Percentiles rank a stretch among this genome's conserved stretches.
These are phyloP conservation scores for Onychomys torridus DNA, from an alignment of 2,797 vertebrate genomes.

Conservation along the genomic window DNA sequence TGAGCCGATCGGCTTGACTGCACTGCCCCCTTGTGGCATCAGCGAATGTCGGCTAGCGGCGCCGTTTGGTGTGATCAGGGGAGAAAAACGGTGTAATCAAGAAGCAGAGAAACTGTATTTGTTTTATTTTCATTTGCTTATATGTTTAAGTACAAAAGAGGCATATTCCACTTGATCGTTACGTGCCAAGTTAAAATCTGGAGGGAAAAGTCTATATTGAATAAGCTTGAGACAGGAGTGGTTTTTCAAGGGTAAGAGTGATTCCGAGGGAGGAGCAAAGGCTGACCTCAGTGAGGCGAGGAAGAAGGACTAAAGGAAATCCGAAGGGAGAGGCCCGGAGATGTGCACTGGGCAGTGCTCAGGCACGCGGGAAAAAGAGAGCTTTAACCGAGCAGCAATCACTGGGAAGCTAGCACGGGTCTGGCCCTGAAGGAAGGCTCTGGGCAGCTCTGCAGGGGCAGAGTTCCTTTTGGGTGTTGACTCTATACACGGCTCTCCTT, in stretches of 20 bases:
- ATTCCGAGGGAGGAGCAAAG: not conserved
- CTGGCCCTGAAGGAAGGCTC: not conserved
- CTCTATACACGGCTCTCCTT: not conserved
- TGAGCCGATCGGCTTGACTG: slow-evolving; percentile 14
- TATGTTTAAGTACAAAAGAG: not conserved
- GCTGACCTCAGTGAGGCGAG: not conserved
- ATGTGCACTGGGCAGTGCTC: not conserved
- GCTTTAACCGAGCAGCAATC: not conserved
- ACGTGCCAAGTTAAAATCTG: not conserved
- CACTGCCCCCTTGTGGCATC: slow-evolving; percentile 55
- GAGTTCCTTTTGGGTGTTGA: not conserved
- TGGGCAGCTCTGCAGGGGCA: not conserved
- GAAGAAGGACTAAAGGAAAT: not conserved
- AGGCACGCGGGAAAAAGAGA: not conserved
- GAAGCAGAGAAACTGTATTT: not conserved
- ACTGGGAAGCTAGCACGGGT: too few relatives aligned
- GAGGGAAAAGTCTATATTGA: not conserved
- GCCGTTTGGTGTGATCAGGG: not conserved
- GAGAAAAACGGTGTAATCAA: not conserved
- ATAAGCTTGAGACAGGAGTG: slow-evolving; percentile 4
- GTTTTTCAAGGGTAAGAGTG: not conserved
- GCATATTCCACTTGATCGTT: not conserved
- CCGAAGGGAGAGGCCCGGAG: not conserved
- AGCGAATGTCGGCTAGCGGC: not conserved
- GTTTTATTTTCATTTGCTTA: slow-evolving; percentile 27